Conservation (phyloP, 2,888 invertebrate genomes). For the Oxystoma pomonae region DNA sequence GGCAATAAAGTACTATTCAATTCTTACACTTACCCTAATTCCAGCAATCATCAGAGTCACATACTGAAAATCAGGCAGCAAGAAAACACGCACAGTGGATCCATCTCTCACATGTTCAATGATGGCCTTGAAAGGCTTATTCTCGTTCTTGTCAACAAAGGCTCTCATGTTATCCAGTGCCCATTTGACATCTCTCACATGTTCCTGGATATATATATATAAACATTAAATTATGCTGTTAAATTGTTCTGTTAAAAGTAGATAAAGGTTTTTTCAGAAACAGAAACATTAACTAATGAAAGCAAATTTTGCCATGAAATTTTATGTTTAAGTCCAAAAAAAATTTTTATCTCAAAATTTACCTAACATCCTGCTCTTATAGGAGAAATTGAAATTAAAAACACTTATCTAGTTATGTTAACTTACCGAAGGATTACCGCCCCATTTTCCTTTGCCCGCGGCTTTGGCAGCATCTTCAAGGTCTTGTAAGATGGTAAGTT, state of each 20-base stretch:
- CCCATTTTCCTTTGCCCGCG: constrained; percentile 82
- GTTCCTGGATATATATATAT: too few relatives aligned
- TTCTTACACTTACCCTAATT: constrained; percentile 67
- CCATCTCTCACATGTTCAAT: constrained; percentile 98
- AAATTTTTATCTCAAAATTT: background rate
- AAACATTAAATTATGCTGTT: too few relatives aligned
- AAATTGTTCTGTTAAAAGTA: too few relatives aligned
- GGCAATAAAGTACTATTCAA: too few relatives aligned
- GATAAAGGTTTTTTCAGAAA: too few relatives aligned
- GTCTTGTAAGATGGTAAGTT: constrained; percentile 68
- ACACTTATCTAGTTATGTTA: constrained; percentile 26
- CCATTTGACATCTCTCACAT: constrained; percentile 87
- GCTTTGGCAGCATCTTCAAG: constrained; percentile 87
- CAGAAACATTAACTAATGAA: background rate
- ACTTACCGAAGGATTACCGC: constrained; percentile 35
- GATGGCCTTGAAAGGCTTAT: constrained; percentile 86
- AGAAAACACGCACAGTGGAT: constrained; percentile 87
- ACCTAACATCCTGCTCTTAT: constrained; percentile 1
- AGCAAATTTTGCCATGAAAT: background rate
- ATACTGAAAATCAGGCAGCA: constrained; percentile 87
- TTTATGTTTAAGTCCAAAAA: background rate
- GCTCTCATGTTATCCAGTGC: constrained; percentile 72
- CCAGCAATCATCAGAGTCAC: constrained; percentile 95
- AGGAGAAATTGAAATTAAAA: constrained; percentile 6
- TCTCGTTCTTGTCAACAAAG: constrained; percentile 79